Base-by-base conservation (phyloP, 37 sponge, comb jelly and placozoan genomes). In the Halisarca cf. caerulea region DNA sequence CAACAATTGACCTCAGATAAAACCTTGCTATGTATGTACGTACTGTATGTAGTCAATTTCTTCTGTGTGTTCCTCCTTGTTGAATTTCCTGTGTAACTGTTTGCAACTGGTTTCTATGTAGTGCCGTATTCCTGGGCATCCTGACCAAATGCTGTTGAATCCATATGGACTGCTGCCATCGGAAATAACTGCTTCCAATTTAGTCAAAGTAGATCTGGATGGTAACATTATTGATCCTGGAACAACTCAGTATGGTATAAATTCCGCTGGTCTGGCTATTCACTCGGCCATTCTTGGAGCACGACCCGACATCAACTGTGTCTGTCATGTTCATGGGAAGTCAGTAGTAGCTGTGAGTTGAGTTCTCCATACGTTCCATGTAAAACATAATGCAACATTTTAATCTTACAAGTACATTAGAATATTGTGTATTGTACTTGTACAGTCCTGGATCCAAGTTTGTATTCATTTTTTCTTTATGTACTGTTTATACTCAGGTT, bases 141-240 rank as follows among this genome's bases (percentile, higher is more conserved):
- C 57, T 6, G 86, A 89, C 15, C 59, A 81, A 25, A 70, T 91
- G 24, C 88, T 97, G 3, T 47, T 90, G 35, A 95, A 95, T 77
- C 91, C 98, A 14, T 97, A 90, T 82, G 98, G 98, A 17, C 77
- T 97, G 36, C 87, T 86, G 61, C 95, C 87, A 77, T 37, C 54
- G 60, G 95, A 95, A 58, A 84, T 97, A 2, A 97, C 95, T 35
- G 95, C 98, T 0, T 83, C 93, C 41, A 89, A 44, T 45, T 85
- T 97, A 27, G 93, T 94, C 25, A 86, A 88, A 70, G 91, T 97
- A 36, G 89, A 92, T 71, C 32, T 87, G 8, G 88, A 87, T 60
- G 98, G 98, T 23, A 80, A 86, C 15, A 60, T 94, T 21, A 68
- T 92, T 41, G 93, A 94, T 64, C 80, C 87, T 2, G 97, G 97